Evolutionary conservation across 37 sponge, comb jelly and placozoan species (phyloP).

Genomic region (Tethya wilhelma): DNA sequence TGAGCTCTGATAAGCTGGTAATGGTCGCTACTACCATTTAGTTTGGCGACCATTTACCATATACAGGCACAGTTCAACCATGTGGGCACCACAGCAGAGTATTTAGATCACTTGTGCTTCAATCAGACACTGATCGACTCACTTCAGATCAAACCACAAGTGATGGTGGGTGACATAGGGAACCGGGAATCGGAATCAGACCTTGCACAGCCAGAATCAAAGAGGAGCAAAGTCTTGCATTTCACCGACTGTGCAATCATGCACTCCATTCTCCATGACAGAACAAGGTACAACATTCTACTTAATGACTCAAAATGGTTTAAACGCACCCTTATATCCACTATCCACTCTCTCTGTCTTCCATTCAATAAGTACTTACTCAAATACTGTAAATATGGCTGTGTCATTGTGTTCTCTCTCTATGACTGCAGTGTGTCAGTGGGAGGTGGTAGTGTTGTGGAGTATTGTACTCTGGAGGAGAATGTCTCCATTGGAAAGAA

Average conservation of each 20-base stretch:
- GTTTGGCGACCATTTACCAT: not conserved
- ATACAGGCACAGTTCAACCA: slow-evolving; percentile 66
- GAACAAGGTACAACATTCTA: slow-evolving; percentile 33
- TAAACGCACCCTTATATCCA: too few relatives aligned
- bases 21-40: not conserved
- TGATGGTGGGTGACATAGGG: not conserved
- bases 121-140: slow-evolving; percentile 34
- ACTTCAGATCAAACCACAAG: slow-evolving; percentile 25
- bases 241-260: slow-evolving; percentile 27
- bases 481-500: slow-evolving; percentile 35
- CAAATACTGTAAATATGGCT: not conserved
- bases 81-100: slow-evolving; percentile 66
- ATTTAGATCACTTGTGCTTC: slow-evolving; percentile 51
- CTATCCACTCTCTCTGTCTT: not conserved
- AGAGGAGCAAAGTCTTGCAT: slow-evolving; percentile 13
- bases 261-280: slow-evolving; percentile 23
- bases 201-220: not conserved
- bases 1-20: not conserved
- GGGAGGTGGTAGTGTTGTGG: slow-evolving; percentile 50
- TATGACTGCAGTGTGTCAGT: slow-evolving; percentile 30
- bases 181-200: not conserved
- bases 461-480: slow-evolving; percentile 47
- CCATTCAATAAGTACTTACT: not conserved
- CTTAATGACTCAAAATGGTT: too few relatives aligned
- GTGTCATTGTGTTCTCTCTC: not conserved